Evolutionary conservation across 2,113 vertebrate species (phyloP), one percentile per base, ranked within the genome.

Genomic region (Notarius lentiginosus): DNA sequence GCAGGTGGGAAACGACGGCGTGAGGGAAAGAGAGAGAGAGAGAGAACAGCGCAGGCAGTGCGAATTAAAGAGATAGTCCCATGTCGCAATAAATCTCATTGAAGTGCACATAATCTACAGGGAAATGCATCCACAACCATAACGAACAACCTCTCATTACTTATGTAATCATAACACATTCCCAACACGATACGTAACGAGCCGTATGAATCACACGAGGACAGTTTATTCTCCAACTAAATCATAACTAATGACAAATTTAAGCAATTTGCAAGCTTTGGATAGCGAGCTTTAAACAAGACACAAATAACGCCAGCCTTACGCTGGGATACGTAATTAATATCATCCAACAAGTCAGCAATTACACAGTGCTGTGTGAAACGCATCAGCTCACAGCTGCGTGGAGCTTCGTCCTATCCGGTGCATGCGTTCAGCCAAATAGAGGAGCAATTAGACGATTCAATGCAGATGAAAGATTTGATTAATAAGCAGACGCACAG

Each of bases 1-100:
- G 86, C 82, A 86, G 87, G 88, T 90, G 89, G 88, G 79, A 89
- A 63, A 87, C 84, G 85, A 75, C 56, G 51, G 79, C 70, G 41
- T 76, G 61, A 85, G 70, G 88, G 22, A 84, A 7, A 86, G 80
- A 66, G 53, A 41, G 41, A 27, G 53, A 81, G 41, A 82, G 79
- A 51, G 84, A 87, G 77, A 84, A 60, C 2, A 30, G 24, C 1
- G n/a, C 7, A 27, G 34, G 83, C 53, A 17, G 68, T 58, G 83
- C 15, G 56, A 75, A 58, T 60, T 14, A 65, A 41, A 73, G 53
- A 41, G 55, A 86, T 56, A 49, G 79, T 80, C 27, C 79, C 55
- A 12, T 79, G 75, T 87, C 65, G 12, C 53, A 84, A 75, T 55
- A 77, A 79, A 87, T 76, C 80, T 76, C 58, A 15, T 56, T 83